phyloP scores from a whole-genome alignment of 2,888 invertebrate species.

The Xylophagus ater region DNA sequence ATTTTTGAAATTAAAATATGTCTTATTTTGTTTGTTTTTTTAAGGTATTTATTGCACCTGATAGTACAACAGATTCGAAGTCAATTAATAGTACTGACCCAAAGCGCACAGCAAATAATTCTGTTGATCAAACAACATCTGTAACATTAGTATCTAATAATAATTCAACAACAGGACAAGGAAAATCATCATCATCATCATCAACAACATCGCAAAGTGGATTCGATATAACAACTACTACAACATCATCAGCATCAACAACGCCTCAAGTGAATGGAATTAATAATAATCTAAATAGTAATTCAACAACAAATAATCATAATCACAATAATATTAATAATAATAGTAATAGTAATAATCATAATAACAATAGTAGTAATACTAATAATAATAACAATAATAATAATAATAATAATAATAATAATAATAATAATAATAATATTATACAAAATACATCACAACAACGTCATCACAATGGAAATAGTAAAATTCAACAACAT shows the following conservation, averaged over 20 bases:
- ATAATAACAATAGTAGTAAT: slow-evolving; percentile 12
- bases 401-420: slow-evolving; percentile 16
- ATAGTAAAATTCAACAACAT: too few species aligned
- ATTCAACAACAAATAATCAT: neutral
- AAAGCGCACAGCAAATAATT: slow-evolving; percentile 21
- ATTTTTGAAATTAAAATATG: too few species aligned
- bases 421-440: slow-evolving; percentile 1
- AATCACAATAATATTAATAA: slow-evolving; percentile 11
- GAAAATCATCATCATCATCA: slow-evolving; percentile 2
- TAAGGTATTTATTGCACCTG: slow-evolving; percentile 28
- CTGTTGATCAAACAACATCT: slow-evolving; percentile 4
- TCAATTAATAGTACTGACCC: slow-evolving; percentile 11
- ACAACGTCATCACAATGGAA: slow-evolving; percentile 21
- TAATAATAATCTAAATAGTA: slow-evolving; percentile 3
- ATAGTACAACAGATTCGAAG: slow-evolving; percentile 25
- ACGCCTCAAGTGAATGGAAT: slow-evolving; percentile 1
- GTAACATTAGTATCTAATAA: slow-evolving; percentile 13
- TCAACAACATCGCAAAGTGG: slow-evolving; percentile 5
- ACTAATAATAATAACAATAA: slow-evolving; percentile 8
- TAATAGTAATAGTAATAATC: slow-evolving; percentile 12
- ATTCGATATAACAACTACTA: slow-evolving; percentile 2
- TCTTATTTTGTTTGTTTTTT: slow-evolving; percentile 7
- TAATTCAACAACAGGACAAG: too few species aligned
- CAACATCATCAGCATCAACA: slow-evolving; percentile 3
- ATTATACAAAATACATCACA: too few species aligned